These are phyloP conservation scores for Megalops cyprinoides DNA, from an alignment of 2,797 vertebrate species.

Conservation along the genomic window DNA sequence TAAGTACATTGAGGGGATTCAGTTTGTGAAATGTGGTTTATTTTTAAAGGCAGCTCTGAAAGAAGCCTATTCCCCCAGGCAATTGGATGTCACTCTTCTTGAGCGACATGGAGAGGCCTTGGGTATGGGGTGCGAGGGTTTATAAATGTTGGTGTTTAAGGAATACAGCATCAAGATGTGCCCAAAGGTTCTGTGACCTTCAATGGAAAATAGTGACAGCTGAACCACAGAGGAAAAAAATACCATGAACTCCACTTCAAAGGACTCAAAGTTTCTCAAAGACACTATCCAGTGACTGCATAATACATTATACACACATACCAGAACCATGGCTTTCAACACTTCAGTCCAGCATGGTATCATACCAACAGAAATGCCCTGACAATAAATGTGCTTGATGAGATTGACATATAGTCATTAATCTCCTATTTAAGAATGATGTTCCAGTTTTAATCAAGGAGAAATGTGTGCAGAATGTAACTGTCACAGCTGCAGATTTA, in stretches of 20 bases:
- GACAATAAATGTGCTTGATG: background rate
- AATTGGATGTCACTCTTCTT: slow-evolving; percentile 17
- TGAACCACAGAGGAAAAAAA: background rate
- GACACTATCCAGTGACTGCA: background rate
- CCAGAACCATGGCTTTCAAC: slow-evolving; percentile 14
- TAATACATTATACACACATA: slow-evolving; percentile 2
- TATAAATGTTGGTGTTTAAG: slow-evolving; percentile 5
- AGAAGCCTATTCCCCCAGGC: slow-evolving; percentile 14
- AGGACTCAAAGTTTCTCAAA: slow-evolving; percentile 22
- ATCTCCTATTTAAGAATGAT: background rate
- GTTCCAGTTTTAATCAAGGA: slow-evolving; percentile 9
- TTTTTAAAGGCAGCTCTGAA: slow-evolving; percentile 2
- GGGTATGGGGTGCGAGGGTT: background rate
- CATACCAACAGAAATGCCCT: slow-evolving; percentile 24
- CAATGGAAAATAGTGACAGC: background rate
- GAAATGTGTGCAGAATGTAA: background rate
- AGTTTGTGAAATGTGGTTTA: slow-evolving; percentile 18
- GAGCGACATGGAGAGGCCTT: background rate
- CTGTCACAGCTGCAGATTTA: too few species aligned
- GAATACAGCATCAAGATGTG: background rate
- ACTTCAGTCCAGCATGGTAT: slow-evolving; percentile 10
- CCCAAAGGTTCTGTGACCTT: background rate
- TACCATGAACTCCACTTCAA: background rate
- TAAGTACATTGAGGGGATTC: background rate
- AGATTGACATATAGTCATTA: slow-evolving; percentile 19